A percentile compares a stretch with the other conserved stretches of the same genome.
Evolutionary conservation across 2,888 invertebrate genomes (phyloP).

Genomic region (Pinctada fucata): DNA sequence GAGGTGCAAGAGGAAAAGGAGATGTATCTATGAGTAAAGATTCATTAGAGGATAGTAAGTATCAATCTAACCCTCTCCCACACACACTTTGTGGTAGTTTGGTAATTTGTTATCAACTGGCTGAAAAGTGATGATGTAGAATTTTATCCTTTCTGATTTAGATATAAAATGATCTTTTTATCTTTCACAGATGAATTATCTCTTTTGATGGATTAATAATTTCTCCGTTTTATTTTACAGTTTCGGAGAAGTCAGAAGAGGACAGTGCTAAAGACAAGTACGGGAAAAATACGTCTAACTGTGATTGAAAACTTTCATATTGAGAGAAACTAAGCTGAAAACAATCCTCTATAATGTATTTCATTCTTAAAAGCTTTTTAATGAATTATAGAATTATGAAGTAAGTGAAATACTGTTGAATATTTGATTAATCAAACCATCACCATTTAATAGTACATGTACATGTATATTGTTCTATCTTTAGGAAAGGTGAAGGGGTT

Average conservation of each 20-base stretch:
- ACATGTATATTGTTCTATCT: neutral
- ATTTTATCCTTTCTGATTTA: neutral
- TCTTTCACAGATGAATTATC: no score
- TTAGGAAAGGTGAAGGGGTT: neutral
- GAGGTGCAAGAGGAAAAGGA: slow-evolving; percentile 39
- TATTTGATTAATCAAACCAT: no score
- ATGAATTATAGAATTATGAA: no score
- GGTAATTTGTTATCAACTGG: no score
- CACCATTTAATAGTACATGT: neutral
- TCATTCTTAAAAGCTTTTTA: no score
- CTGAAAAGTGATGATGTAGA: neutral
- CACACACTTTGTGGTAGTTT: no score
- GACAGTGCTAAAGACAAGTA: slow-evolving; percentile 47
- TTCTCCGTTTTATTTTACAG: slow-evolving; percentile 35
- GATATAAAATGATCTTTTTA: neutral
- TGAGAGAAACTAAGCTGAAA: no score
- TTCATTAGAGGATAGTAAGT: slow-evolving; percentile 72
- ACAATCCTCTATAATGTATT: no score
- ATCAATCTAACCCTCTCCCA: neutral
- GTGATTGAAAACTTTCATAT: no score
- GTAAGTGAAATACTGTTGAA: no score
- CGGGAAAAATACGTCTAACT: neutral
- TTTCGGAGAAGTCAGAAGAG: slow-evolving; percentile 71
- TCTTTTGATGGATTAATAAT: no score
- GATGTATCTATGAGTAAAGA: slow-evolving; percentile 70